These are phyloP conservation scores for Sprattus sprattus DNA, from an alignment of 2,113 vertebrate species.

Conservation along the genomic window DNA sequence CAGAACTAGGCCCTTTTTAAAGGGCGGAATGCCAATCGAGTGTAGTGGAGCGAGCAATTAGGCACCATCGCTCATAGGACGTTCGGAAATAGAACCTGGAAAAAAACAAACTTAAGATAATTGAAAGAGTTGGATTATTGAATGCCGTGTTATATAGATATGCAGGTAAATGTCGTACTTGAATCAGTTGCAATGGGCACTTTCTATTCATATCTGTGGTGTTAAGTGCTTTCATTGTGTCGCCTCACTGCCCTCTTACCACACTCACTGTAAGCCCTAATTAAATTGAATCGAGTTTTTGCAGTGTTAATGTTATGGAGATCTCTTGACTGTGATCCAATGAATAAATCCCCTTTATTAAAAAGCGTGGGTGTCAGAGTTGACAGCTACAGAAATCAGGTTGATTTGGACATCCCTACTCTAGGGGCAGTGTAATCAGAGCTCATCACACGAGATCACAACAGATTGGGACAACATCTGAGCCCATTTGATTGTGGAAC, in stretches of 20 bases:
- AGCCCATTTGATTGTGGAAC: background rate
- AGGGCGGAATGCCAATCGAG: no score
- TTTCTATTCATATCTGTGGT: background rate
- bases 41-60: no score
- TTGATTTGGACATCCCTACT: conserved; percentile 28
- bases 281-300: background rate
- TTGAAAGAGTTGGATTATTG: background rate
- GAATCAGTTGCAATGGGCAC: background rate
- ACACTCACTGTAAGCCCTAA: background rate
- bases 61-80: no score
- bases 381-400: conserved; percentile 30
- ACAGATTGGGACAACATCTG: background rate
- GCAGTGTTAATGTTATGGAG: conserved; percentile 27
- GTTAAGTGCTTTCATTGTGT: background rate
- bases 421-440: conserved; percentile 12
- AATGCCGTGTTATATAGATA: background rate
- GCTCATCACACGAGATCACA: background rate
- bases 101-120: background rate
- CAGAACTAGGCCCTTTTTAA: no score
- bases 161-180: background rate
- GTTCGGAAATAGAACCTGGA: no score
- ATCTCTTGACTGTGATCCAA: conserved; percentile 30
- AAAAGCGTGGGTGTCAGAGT: conserved; percentile 29
- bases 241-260: background rate
- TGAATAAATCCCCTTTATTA: conserved; percentile 37